Base-by-base conservation (phyloP, 2,888 invertebrate species). In the Xylota segnis region DNA sequence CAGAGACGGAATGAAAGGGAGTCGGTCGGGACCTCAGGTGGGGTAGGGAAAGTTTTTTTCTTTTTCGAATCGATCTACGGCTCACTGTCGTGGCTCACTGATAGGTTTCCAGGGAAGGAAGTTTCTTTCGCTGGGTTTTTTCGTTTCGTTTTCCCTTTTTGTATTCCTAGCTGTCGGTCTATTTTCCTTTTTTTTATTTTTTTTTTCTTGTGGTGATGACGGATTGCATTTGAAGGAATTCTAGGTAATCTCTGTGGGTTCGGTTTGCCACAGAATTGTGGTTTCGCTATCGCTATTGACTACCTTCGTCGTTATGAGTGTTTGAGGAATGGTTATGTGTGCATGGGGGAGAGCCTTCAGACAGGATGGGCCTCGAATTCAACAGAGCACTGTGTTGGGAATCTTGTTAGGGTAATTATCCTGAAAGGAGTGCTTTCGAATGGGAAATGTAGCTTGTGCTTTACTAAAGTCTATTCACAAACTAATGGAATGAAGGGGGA, bases 41-140 rank as follows among this genome's bases (percentile, higher is more conserved):
- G 59, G 47, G 72, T 18, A 45, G 45, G 56, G 52, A 66, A 71
- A 52, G 18, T 78, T 65, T 52, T 43, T 58, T 59, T 50, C 29
- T 71, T 58, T 52, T 45, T 54, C 23, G 66, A 83, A 77, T 83
- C 83, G 77, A 77, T 77, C 34, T 66, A 52, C 54, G 71, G 63
- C 65, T 71, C 58, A 65, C 71, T 43, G 14, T 14, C 43, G n/a
- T 43, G 43, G 52, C 58, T 66, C 43, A 45, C 56, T 45, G 56
- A 71, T 77, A 77, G 65, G 56, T 77, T 66, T 45, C 50, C 43
- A 66, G 65, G 65, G 43, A 54, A 71, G 75, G 61, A 81, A 59
- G 59, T 68, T 66, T 43, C 43, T 37, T 10, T 37, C 10, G 54
- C 18, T 5, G 14, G 27, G 37, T 27, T 16, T 14, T 18, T 63